Base-by-base conservation (phyloP, 2,797 vertebrate genomes). In the Prionace glauca region DNA sequence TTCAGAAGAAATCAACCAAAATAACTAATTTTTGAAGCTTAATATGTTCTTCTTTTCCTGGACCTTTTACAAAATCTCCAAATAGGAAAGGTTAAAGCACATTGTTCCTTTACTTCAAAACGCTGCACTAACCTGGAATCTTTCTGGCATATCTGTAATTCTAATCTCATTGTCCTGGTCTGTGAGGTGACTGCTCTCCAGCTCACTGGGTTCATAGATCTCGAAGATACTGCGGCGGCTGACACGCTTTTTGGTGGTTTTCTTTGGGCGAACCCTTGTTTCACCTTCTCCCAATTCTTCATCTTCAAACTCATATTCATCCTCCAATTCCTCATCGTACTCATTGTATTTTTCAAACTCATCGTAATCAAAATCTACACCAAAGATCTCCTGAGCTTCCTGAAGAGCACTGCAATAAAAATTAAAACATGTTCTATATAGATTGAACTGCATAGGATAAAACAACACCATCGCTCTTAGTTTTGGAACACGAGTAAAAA, bases 91-190 rank as follows among this genome's bases (percentile, higher is more conserved):
- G 41, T 87, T 87, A 56, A 88, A 88, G 26, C 60, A 62, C 4
- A 18, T 62, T 12, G 60, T 32, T 56, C 50, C 24, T 16, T 90
- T 65, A 56, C 87, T 62, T 62, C 22, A 41, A 41, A 81, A 84
- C 1, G 29, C 0, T 20, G 71, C 72, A 96, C 96, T 45, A n/a
- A 99, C 99, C 98, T 99, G 99, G 97, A 99, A 99, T 96, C 99
- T 98, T 97, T 99, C 99, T 0, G 99, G 99, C 98, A 99, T 98
- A 97, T 99, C 99, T 4, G 99, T 99, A 88, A 98, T 97, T 90
- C 99, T 98, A 97, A 99, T 99, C 97, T 99, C 99, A 0, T 99
- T 99, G 97, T 99, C 99, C 97, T 99, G 99, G 97, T 99, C 99
- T 0, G 99, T 99, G 96, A 99, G 98, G 97, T 99, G 99, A 96